Evolutionary conservation across 2,113 vertebrate genomes (phyloP).

Genomic region (Myodes glareolus): DNA sequence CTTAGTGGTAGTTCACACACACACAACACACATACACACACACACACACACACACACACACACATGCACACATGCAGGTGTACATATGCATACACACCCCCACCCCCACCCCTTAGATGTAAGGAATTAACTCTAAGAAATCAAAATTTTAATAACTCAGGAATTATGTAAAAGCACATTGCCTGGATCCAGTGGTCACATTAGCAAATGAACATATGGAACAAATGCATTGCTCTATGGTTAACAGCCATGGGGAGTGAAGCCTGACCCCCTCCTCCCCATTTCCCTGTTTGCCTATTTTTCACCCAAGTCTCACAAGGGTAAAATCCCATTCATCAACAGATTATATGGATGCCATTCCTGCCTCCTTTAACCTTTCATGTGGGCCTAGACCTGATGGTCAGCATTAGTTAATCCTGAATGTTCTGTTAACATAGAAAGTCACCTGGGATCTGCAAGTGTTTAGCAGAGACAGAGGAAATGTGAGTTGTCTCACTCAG

Average conservation of each 20-base stretch:
- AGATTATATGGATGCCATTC: background rate
- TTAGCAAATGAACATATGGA: background rate
- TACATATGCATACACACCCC: background rate
- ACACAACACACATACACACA: background rate
- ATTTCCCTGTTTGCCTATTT: background rate
- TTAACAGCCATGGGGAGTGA: background rate
- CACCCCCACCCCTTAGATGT: background rate
- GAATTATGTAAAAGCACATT: background rate
- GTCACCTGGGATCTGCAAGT: background rate
- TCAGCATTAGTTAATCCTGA: background rate
- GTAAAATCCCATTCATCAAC: background rate
- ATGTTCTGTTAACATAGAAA: background rate
- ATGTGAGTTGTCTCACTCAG: background rate
- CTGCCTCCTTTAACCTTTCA: constrained; percentile 1
- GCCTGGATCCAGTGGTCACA: background rate
- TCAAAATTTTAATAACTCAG: background rate
- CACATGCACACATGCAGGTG: too few species aligned
- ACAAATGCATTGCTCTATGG: background rate
- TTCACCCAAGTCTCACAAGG: background rate
- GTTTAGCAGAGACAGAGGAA: background rate
- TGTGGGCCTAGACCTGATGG: background rate
- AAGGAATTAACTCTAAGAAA: background rate
- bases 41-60: background rate
- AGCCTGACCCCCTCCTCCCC: background rate
- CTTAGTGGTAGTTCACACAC: background rate